A percentile compares a stretch with the other conserved stretches of the same genome.
Conservation (phyloP, 2,888 invertebrate species). For the Physocephala rufipes region DNA sequence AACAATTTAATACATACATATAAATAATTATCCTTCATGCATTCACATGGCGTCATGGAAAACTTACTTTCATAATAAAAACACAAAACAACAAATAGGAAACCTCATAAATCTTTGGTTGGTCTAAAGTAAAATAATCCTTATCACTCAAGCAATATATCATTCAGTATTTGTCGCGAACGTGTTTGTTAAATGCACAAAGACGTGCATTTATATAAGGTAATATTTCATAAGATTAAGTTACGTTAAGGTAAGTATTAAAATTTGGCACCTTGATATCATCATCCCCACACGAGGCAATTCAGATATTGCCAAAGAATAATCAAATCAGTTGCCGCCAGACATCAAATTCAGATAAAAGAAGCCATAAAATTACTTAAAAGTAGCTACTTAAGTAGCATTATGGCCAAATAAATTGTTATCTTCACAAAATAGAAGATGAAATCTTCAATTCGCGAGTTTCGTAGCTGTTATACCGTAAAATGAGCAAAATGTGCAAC, state of each 20-base stretch:
- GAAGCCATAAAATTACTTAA: not conserved
- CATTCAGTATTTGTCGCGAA: not conserved
- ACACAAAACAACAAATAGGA: not conserved
- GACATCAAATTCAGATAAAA: not conserved
- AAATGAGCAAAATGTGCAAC: no score
- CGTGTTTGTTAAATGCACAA: not conserved
- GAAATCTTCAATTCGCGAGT: no score
- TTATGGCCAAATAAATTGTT: no score
- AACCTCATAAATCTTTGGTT: not conserved
- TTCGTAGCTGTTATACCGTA: no score
- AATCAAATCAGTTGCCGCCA: not conserved
- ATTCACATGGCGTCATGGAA: not conserved
- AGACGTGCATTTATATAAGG: no score
- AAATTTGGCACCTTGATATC: not conserved
- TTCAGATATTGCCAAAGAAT: not conserved
- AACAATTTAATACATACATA: no score
- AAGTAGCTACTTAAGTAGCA: no score
- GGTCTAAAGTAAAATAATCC: not conserved
- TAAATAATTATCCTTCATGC: no score
- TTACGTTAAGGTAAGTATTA: constrained; percentile 2
- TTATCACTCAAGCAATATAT: not conserved
- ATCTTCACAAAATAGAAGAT: no score
- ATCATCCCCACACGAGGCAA: not conserved
- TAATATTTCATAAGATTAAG: no score
- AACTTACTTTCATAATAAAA: not conserved